Conservation (phyloP, 2,888 invertebrate species). For the Falcaria lacertinaria region DNA sequence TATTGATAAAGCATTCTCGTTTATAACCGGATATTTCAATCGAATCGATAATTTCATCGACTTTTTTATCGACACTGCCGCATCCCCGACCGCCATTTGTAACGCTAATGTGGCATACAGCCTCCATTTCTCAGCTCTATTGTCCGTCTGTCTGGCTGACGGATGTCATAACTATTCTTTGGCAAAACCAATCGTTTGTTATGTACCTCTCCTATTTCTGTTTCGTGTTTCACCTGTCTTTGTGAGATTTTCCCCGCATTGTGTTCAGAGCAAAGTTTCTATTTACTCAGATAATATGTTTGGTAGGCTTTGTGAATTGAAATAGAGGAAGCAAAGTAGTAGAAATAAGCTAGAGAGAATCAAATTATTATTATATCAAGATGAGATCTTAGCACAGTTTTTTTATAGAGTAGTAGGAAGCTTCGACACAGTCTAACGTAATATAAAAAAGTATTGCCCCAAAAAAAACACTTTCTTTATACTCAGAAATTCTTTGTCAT, state of each 20-base stretch:
- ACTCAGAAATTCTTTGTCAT: no score
- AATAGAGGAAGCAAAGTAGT: no score
- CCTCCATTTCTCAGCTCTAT: constrained; percentile 14
- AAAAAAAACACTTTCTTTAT: no score
- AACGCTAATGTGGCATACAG: constrained; percentile 32
- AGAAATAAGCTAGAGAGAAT: no score
- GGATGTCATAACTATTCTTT: constrained; percentile 30
- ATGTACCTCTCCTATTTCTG: neutral
- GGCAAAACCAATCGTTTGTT: constrained; percentile 1
- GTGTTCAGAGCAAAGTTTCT: neutral
- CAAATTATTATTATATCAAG: no score
- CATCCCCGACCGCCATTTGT: constrained; percentile 26
- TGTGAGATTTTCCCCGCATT: neutral
- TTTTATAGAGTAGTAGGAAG: no score
- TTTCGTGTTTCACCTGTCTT: neutral
- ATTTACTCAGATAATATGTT: neutral
- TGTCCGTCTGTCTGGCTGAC: constrained; percentile 32
- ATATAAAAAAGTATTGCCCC: no score
- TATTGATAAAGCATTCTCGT: no score
- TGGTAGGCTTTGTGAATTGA: neutral
- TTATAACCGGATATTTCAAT: neutral
- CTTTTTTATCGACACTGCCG: neutral
- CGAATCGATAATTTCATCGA: neutral
- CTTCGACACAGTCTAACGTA: no score
- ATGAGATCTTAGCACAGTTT: no score